Evolutionary conservation across 2,797 vertebrate species (phyloP).

Genomic region (Tokudaia tokunoshimensis): DNA sequence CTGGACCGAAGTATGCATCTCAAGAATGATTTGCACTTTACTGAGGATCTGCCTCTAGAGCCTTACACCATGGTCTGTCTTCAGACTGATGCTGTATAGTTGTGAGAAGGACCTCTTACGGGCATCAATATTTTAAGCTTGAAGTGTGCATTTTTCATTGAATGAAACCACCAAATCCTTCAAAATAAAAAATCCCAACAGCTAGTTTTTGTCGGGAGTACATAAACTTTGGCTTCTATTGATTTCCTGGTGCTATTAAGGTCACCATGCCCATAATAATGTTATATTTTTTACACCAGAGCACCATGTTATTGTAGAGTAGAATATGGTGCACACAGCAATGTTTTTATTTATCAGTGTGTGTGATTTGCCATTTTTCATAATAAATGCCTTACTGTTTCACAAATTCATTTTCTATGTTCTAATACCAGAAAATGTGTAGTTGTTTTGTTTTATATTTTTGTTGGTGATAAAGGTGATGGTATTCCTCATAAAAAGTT

Average conservation of each 20-base stretch:
- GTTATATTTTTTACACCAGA: not conserved
- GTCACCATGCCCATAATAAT: not conserved
- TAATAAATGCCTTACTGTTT: conserved; percentile 13
- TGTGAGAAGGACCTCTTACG: not conserved
- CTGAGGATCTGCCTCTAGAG: not conserved
- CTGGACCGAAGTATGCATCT: not conserved
- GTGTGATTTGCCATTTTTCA: not conserved
- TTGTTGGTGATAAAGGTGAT: not conserved
- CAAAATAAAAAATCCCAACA: conserved; percentile 1
- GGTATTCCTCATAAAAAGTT: not conserved
- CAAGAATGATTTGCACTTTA: not conserved
- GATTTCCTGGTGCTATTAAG: conserved; percentile 45
- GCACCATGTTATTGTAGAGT: not conserved
- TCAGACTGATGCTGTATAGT: not conserved
- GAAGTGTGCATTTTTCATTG: conserved; percentile 1
- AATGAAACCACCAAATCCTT: conserved; percentile 52
- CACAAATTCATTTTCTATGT: not conserved
- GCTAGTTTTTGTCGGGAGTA: not conserved
- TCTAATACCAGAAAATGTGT: not conserved
- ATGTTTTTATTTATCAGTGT: not conserved
- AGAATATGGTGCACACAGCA: not conserved
- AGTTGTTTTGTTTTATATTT: not conserved
- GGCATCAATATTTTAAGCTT: conserved; percentile 40
- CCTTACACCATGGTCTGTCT: not conserved
- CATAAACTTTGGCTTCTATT: conserved; percentile 24